phyloP scores from a whole-genome alignment of 2,797 vertebrate genomes.

The Galagoides demidoff region DNA sequence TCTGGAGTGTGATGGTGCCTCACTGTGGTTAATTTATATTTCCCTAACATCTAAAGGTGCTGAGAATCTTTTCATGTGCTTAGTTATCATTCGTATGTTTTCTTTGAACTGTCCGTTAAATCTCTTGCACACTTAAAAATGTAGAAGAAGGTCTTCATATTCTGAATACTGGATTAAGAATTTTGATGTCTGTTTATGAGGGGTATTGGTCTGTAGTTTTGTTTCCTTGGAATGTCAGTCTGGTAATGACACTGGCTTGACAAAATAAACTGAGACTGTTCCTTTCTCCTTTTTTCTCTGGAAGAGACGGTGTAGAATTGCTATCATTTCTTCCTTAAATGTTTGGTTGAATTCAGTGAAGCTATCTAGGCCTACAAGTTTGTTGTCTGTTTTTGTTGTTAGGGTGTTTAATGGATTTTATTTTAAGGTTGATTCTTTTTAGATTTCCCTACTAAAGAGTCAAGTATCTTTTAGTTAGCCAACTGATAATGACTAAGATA shows the following conservation, averaged over 20 bases:
- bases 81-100: conserved; percentile 8
- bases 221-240: neutral
- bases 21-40: conserved; percentile 20
- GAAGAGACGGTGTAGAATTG: neutral
- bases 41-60: neutral
- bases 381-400: neutral
- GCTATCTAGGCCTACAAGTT: neutral
- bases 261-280: neutral
- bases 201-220: neutral
- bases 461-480: conserved; percentile 30
- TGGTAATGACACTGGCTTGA: neutral
- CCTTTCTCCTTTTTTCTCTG: neutral
- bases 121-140: conserved; percentile 26
- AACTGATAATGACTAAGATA: neutral
- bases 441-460: neutral
- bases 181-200: neutral
- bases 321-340: neutral
- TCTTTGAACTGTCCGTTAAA: neutral
- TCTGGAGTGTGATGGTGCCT: neutral
- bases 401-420: conserved; percentile 6
- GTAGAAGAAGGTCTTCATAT: neutral
- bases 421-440: conserved; percentile 30
- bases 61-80: conserved; percentile 15
- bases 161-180: conserved; percentile 8
- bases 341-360: conserved; percentile 6